Base-by-base conservation (phyloP, 2,888 invertebrate genomes). In the Meganola albula region DNA sequence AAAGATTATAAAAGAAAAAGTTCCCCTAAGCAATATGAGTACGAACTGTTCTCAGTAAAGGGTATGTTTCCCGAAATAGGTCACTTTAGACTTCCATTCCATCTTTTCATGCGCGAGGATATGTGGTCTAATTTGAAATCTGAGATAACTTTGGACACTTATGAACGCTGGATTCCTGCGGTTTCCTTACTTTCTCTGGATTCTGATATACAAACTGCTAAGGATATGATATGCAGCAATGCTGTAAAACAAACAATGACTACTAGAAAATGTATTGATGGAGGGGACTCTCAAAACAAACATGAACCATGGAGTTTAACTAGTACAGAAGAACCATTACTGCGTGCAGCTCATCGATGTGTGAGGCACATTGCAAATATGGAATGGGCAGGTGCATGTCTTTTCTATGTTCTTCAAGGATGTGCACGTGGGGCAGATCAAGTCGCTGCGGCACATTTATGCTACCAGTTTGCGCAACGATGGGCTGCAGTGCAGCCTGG, bases 231-330 rank as follows among this genome's bases (percentile, higher is more conserved):
- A 49, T 86, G 87, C 44, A 86, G 87, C 53, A 87, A 84, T 36
- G 87, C 87, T 31, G 71, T 87, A 12, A 85, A 85, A 56, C 86
- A 86, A 68, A 87, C 85, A 1, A 87, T 87, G 87, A 86, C 85
- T 9, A 58, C 69, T n/a, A 62, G 77, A 45, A 80, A 76, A 50
- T 67, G 57, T 24, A 63, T 52, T 30, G 72, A 78, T 35, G 56
- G 56, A 22, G 45, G 42, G 11, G 67, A 74, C 23, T 31, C 52
- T 27, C 65, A 70, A 25, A 39, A 48, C 16, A 77, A 74, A 54
- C 75, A 75, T 27, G 83, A 82, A 46, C 67, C 75, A 9, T 87
- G 87, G 87, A 67, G 71, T 20, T 57, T 87, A 32, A 71, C 70
- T 12, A 74, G 74, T 22, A 63, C 64, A 44, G 85, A 86, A 53